Conservation (phyloP, 1,140 invertebrate species). For the Wiebesia pumilae region DNA sequence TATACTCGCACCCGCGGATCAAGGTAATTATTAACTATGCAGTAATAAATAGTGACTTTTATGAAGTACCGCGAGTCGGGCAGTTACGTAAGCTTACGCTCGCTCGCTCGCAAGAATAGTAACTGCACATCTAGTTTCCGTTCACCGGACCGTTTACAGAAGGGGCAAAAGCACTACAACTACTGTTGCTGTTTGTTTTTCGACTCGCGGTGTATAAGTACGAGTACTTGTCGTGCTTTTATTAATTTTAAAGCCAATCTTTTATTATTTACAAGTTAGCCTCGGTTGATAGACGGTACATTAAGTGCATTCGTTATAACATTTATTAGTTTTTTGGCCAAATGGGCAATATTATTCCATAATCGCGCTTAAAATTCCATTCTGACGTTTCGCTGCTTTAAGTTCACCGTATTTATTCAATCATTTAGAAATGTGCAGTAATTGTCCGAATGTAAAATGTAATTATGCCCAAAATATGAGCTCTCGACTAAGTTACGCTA, state of each 20-base stretch:
- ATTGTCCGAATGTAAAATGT: no score
- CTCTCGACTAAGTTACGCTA: neutral
- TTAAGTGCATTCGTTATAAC: neutral
- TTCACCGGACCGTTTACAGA: slow-evolving; percentile 21
- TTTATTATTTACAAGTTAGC: slow-evolving; percentile 7
- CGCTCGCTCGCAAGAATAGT: slow-evolving; percentile 24
- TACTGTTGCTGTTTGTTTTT: slow-evolving; percentile 16
- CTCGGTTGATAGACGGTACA: neutral
- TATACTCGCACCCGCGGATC: neutral
- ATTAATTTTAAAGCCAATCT: slow-evolving; percentile 9
- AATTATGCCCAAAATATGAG: neutral
- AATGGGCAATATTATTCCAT: no score
- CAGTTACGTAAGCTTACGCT: slow-evolving; percentile 57
- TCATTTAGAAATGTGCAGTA: no score
- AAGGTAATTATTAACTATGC: slow-evolving; percentile 45
- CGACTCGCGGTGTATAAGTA: neutral
- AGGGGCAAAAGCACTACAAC: neutral
- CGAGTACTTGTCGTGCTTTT: neutral
- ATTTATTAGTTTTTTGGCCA: neutral
- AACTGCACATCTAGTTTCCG: slow-evolving; percentile 50
- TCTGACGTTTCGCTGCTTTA: no score
- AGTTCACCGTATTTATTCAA: no score
- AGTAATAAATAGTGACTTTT: slow-evolving; percentile 60
- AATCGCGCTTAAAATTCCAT: no score
- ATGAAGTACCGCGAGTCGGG: slow-evolving; percentile 49